A percentile compares a stretch with the other conserved stretches of the same genome.
Evolutionary conservation across 2,113 vertebrate species (phyloP).

Genomic region (Leucosticte australis): DNA sequence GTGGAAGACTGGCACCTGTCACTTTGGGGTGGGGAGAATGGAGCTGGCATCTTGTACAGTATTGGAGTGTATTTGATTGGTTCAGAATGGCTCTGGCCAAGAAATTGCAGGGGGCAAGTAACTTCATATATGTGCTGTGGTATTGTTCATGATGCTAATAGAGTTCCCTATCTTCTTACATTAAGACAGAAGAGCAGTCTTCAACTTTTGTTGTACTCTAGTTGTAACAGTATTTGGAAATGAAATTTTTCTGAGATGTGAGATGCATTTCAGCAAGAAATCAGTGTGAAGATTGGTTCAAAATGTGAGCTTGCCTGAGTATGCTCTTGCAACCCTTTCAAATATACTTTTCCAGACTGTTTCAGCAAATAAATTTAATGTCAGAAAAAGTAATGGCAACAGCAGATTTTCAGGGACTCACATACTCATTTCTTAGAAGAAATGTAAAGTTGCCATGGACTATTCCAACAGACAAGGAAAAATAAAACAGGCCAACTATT

Average conservation of each 20-base stretch:
- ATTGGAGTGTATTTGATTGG: not conserved
- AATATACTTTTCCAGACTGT: not conserved
- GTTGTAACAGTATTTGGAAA: not conserved
- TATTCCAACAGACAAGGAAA: not conserved
- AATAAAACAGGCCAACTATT: not conserved
- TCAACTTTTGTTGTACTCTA: not conserved
- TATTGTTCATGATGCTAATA: not conserved
- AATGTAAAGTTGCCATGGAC: not conserved
- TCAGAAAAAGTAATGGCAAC: not conserved
- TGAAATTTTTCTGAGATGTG: not conserved
- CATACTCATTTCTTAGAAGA: not conserved
- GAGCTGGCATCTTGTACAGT: not conserved
- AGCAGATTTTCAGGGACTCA: not conserved
- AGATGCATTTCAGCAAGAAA: not conserved
- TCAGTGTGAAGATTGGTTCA: not conserved
- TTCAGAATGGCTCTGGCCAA: not conserved
- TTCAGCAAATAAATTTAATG: not conserved
- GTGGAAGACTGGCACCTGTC: not conserved
- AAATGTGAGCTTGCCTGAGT: not conserved
- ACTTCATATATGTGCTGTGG: not conserved
- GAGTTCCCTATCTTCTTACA: not conserved
- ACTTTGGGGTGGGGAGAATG: not conserved
- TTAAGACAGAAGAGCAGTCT: not conserved
- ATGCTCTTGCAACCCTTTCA: not conserved
- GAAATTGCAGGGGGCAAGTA: not conserved